Conservation (phyloP, 2,888 invertebrate species). For the Glyphotaelius pellucidus region DNA sequence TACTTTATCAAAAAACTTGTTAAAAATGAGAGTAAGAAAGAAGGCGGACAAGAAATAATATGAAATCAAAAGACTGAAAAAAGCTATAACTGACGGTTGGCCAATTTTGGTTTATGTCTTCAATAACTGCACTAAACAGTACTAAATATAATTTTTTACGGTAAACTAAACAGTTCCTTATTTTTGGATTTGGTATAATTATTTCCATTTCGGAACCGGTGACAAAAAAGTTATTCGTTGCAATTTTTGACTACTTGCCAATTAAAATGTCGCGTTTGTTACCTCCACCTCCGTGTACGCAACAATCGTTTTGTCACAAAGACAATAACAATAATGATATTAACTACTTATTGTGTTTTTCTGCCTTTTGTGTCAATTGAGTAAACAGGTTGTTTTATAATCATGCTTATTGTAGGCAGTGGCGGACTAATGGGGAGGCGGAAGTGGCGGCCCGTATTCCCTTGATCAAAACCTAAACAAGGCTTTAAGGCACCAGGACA, state of each 20-base stretch:
- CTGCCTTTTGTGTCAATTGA: constrained; percentile 7
- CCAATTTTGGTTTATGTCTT: background rate
- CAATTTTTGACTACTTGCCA: background rate
- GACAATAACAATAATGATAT: background rate
- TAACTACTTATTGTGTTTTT: background rate
- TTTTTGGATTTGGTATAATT: too few relatives aligned
- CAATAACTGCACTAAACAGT: background rate
- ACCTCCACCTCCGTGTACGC: background rate
- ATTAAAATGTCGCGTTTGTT: background rate
- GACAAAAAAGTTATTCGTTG: background rate
- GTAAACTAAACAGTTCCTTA: too few relatives aligned
- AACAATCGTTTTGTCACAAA: background rate
- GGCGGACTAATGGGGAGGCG: too few relatives aligned
- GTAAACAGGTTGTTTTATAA: constrained; percentile 32
- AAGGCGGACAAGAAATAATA: background rate
- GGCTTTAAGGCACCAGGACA: too few relatives aligned
- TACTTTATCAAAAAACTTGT: background rate
- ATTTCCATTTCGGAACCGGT: background rate
- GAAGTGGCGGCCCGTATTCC: too few relatives aligned
- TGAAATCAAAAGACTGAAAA: too few relatives aligned
- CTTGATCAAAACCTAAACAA: too few relatives aligned
- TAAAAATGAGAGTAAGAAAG: background rate
- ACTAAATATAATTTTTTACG: too few relatives aligned
- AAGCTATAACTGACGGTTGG: background rate
- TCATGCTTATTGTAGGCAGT: background rate